phyloP scores from a whole-genome alignment of 2,797 vertebrate species.

The Meriones psammophilus region DNA sequence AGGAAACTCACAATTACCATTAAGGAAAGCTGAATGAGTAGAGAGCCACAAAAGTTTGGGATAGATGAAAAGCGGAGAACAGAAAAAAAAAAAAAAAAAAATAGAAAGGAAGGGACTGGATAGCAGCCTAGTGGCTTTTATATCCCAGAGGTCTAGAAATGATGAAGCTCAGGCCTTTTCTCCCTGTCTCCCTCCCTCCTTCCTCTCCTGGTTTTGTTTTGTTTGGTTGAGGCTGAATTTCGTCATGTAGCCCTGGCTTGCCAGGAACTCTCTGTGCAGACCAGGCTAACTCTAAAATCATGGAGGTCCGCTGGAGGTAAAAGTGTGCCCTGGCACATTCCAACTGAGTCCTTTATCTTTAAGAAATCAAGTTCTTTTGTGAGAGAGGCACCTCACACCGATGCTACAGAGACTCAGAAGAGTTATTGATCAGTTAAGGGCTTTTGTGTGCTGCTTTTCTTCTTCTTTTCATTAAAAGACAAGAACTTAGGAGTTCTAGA shows the following conservation, averaged over 20 bases:
- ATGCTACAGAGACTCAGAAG: not conserved
- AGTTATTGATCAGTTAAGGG: constrained; percentile 20
- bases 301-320: not conserved
- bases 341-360: not conserved
- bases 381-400: not conserved
- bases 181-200: not conserved
- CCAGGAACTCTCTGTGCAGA: not conserved
- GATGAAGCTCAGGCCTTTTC: not conserved
- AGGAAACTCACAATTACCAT: constrained; percentile 51
- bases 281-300: not conserved
- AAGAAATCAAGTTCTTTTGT: not conserved
- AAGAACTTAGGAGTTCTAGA: not conserved
- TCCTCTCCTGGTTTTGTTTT: not conserved
- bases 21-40: not conserved
- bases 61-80: not conserved
- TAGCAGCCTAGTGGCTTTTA: not conserved
- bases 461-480: not conserved
- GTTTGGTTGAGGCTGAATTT: not conserved
- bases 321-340: not conserved
- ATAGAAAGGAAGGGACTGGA: not conserved
- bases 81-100: not conserved
- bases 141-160: not conserved
- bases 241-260: not conserved
- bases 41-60: not conserved
- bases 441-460: not conserved